A percentile compares a stretch with the other conserved stretches of the same genome.
Evolutionary conservation across 2,888 invertebrate species (phyloP).

Genomic region (Athripsodes cinereus): DNA sequence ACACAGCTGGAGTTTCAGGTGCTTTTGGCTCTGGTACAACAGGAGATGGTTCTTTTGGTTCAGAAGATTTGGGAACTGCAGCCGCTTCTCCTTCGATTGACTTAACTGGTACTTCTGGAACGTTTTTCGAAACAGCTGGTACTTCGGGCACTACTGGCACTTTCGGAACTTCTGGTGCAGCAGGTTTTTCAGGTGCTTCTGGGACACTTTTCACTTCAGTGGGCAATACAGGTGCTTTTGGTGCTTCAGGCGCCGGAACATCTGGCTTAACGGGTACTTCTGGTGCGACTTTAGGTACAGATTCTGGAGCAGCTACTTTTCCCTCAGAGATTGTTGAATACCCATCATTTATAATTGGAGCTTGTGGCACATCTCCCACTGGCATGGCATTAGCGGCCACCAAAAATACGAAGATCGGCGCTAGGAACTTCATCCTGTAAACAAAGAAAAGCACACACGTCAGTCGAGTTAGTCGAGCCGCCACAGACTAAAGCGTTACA

Average conservation of each 20-base stretch:
- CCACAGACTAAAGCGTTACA: conserved; percentile 9
- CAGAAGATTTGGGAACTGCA: conserved; percentile 24
- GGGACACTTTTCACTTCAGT: conserved; percentile 13
- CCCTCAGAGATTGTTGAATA: conserved; percentile 13
- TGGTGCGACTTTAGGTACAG: conserved; percentile 28
- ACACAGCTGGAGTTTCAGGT: conserved; percentile 19
- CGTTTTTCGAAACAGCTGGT: background rate
- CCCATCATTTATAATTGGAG: conserved; percentile 20
- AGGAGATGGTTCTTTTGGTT: conserved; percentile 20
- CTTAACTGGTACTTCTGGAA: conserved; percentile 5
- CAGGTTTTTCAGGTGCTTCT: conserved; percentile 6
- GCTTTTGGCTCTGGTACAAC: conserved; percentile 22
- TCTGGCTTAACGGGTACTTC: conserved; percentile 31
- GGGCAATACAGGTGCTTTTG: conserved; percentile 6
- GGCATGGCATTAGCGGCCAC: conserved; percentile 43
- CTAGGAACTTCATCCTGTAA: conserved; percentile 59
- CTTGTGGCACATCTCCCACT: conserved; percentile 32
- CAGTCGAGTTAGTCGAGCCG: conserved; percentile 9
- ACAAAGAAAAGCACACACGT: conserved; percentile 7
- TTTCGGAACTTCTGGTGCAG: conserved; percentile 17
- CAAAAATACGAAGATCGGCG: conserved; percentile 54
- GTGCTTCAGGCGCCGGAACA: conserved; percentile 31
- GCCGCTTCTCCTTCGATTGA: conserved; percentile 9
- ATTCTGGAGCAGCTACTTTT: conserved; percentile 27
- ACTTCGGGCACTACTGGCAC: conserved; percentile 28